Conservation (phyloP, 2,113 vertebrate genomes). For the Pterophyllum scalare region DNA sequence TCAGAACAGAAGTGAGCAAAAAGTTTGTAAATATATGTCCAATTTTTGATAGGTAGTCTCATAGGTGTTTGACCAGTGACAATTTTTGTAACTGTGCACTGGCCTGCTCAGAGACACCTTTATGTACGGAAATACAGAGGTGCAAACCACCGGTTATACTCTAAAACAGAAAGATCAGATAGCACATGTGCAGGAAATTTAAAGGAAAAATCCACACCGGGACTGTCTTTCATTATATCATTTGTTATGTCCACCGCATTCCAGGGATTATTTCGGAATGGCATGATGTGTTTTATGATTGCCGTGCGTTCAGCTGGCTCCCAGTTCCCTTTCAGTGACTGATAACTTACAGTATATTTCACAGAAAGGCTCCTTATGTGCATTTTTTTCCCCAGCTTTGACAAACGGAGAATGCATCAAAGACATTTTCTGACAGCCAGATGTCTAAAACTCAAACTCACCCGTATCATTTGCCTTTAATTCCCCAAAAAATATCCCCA, state of each 20-base stretch:
- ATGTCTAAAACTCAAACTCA: rapidly evolving
- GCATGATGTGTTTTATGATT: neutral
- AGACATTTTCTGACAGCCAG: rapidly evolving
- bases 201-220: neutral
- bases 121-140: neutral
- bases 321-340: neutral
- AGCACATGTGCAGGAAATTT: neutral
- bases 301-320: neutral
- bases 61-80: no score
- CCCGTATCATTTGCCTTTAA: neutral
- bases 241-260: neutral
- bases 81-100: no score
- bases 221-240: neutral
- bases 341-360: neutral
- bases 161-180: no score
- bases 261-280: neutral
- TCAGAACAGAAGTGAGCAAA: no score
- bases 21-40: neutral
- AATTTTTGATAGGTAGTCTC: neutral
- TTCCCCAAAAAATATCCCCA: no score
- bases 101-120: neutral
- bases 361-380: neutral
- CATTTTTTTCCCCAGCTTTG: neutral
- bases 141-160: neutral
- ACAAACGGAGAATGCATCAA: neutral